phyloP scores from a whole-genome alignment of 2,888 invertebrate species.

The Drosophila silvestris region DNA sequence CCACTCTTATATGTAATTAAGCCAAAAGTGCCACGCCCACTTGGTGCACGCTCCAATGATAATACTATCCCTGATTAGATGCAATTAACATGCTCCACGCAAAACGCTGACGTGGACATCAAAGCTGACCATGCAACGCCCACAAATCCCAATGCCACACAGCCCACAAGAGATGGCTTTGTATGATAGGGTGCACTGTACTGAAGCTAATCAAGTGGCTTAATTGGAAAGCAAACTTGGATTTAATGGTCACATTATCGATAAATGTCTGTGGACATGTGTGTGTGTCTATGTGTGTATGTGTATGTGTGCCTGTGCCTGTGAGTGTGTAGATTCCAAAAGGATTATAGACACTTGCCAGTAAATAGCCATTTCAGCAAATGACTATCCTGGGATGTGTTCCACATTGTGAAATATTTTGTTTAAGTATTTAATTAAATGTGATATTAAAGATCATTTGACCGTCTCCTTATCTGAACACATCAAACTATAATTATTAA shows the following conservation, averaged over 20 bases:
- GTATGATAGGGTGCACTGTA: slow-evolving; percentile 20
- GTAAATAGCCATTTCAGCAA: slow-evolving; percentile 5
- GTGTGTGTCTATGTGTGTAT: background rate
- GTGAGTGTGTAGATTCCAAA: slow-evolving; percentile 24
- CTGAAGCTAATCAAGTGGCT: slow-evolving; percentile 75
- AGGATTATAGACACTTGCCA: slow-evolving; percentile 33
- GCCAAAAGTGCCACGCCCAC: slow-evolving; percentile 55
- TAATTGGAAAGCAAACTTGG: slow-evolving; percentile 79
- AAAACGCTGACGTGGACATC: slow-evolving; percentile 58
- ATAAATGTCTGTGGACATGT: slow-evolving; percentile 39
- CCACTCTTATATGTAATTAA: slow-evolving; percentile 64
- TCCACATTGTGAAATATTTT: slow-evolving; percentile 10
- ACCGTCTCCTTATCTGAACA: background rate
- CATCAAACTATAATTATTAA: background rate
- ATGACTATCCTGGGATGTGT: background rate
- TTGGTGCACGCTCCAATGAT: slow-evolving; percentile 25
- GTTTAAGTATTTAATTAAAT: slow-evolving; percentile 24
- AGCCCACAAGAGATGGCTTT: slow-evolving; percentile 1
- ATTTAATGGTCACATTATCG: slow-evolving; percentile 74
- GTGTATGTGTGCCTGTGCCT: slow-evolving; percentile 3
- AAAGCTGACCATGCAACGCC: slow-evolving; percentile 46
- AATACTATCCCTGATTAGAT: slow-evolving; percentile 67
- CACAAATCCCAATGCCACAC: slow-evolving; percentile 23
- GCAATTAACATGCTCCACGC: slow-evolving; percentile 76
- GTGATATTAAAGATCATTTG: background rate